Percentiles rank a stretch among this genome's conserved stretches.
phyloP scores from a whole-genome alignment of 2,797 vertebrate genomes.

The Perodicticus potto region DNA sequence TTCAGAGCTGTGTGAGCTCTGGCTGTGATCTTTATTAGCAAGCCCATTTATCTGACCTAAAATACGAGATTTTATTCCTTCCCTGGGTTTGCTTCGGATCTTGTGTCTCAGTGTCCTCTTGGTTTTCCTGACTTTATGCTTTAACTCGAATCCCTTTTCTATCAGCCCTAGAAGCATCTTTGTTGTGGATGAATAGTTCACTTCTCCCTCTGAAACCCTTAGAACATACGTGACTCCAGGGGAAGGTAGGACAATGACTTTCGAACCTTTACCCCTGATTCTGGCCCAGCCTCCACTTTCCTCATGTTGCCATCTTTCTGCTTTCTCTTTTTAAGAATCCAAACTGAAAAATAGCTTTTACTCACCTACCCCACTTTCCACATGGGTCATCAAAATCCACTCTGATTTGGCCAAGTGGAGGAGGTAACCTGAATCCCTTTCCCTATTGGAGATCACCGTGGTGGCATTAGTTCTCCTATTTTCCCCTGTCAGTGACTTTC shows the following conservation, averaged over 20 bases:
- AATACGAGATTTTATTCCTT: background rate
- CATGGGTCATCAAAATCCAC: background rate
- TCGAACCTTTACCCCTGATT: background rate
- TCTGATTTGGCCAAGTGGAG: background rate
- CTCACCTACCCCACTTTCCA: constrained; percentile 34
- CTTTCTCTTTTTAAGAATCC: constrained; percentile 12
- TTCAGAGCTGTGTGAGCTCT: background rate
- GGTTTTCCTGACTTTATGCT: background rate
- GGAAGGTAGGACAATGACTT: background rate
- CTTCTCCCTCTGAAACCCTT: background rate
- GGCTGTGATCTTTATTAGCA: background rate
- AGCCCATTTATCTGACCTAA: background rate
- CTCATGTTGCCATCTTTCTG: background rate
- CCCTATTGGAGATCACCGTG: background rate
- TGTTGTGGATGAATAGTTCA: background rate
- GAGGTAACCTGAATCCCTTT: background rate
- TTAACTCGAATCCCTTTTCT: background rate
- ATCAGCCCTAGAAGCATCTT: background rate
- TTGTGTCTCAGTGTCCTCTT: background rate
- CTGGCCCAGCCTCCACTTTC: background rate
- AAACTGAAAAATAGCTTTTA: background rate
- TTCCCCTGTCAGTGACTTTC: background rate
- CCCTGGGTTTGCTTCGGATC: background rate
- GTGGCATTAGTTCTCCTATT: background rate
- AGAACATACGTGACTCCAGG: background rate